Base-by-base conservation (phyloP, 2,888 invertebrate genomes). In the Limenitis camilla region DNA sequence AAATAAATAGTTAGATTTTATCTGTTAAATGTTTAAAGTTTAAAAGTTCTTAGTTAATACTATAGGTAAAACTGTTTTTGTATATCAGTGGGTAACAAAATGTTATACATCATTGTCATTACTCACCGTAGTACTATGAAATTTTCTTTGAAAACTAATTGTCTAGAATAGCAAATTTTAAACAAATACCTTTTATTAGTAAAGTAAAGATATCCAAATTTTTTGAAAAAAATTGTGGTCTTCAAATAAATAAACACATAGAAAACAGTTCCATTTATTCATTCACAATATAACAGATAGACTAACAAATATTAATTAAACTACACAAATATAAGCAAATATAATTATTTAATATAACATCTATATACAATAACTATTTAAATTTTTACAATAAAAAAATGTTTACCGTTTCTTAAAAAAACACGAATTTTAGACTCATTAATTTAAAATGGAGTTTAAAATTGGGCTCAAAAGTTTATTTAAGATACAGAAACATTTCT, bases 381-480 rank as follows among this genome's bases (percentile, higher is more conserved):
- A n/a, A n/a, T 36, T 8, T 29, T 10, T 9, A 29, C 10, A 40
- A 5, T 9, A n/a, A 30, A 27, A 40, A 11, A 11, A 32, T 2
- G 35, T 29, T 45, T 55, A 38, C 40, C 55, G 53, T 58, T 58
- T 58, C 58, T 40, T 29, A 48, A 53, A 53, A n/a, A 55, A 58
- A 58, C 49, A 48, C 41, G 8, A 55, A 57, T 57, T 57, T 55
- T 55, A 57, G 52, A 55, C 55, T 43, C 35, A 8, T 28, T 11
- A 30, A 42, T 36, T 33, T 19, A 39, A 52, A 52, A 40, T 55
- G 54, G 69, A 69, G 72, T 77, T 78, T 78, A 78, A 82, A 81
- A 81, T 65, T 65, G 83, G 83, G 83, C 83, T 83, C 83, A 76
- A 65, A 60, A 68, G 74, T 77, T 66, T 68, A 61, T 65, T 63